phyloP scores from a whole-genome alignment of 2,113 vertebrate species.

The Gracilinanus agilis region DNA sequence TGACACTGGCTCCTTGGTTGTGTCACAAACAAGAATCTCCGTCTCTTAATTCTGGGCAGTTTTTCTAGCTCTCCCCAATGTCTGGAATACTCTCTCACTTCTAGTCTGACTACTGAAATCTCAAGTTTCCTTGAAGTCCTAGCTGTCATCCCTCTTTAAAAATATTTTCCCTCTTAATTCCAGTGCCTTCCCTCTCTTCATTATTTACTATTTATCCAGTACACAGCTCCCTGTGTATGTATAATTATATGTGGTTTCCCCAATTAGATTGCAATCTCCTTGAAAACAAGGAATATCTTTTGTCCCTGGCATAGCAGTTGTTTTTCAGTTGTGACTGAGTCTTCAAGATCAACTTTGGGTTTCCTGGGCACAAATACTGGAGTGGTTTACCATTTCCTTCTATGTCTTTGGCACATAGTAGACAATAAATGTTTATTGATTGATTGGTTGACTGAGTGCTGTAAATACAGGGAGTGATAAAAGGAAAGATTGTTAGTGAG shows the following conservation, averaged over 20 bases:
- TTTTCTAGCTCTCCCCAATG: background rate
- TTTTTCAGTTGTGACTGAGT: no score
- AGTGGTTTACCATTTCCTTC: no score
- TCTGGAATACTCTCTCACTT: background rate
- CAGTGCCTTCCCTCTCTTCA: background rate
- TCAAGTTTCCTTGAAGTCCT: background rate
- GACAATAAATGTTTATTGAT: background rate
- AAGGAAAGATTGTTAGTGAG: background rate
- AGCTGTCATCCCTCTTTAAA: background rate
- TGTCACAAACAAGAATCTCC: background rate
- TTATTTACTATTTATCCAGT: background rate
- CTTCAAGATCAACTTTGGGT: no score
- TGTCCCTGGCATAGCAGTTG: background rate
- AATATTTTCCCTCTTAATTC: background rate
- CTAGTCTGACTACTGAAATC: background rate
- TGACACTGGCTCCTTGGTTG: background rate
- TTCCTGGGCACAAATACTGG: no score
- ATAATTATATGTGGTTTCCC: background rate
- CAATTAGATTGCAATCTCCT: background rate
- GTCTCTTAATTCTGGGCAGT: background rate
- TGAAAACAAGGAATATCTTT: background rate
- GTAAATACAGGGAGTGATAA: background rate
- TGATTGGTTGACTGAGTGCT: background rate
- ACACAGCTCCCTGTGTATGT: background rate
- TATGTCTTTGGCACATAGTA: background rate